phyloP scores from a whole-genome alignment of 2,888 invertebrate genomes.

The Isoperla grammatica region DNA sequence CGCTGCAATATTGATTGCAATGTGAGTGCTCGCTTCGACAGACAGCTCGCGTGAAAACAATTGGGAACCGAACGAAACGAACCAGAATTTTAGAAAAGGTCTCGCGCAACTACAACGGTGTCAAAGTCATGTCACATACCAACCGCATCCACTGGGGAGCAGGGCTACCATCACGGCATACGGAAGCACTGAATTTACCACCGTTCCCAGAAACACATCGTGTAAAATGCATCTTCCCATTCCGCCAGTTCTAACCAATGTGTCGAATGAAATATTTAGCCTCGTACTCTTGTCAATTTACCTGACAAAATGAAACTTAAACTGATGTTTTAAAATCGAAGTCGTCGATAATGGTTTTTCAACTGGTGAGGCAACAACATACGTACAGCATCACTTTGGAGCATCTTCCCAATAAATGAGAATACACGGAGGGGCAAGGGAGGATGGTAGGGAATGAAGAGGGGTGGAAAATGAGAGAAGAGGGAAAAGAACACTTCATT shows the following conservation, averaged over 20 bases:
- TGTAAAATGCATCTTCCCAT: too few relatives aligned
- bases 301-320: background rate
- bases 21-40: too few relatives aligned
- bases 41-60: conserved; percentile 5
- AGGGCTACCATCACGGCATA: too few relatives aligned
- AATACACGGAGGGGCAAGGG: background rate
- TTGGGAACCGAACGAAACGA: background rate
- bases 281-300: conserved; percentile 5
- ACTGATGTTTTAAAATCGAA: too few relatives aligned
- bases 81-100: conserved; percentile 13
- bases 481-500: conserved; percentile 26
- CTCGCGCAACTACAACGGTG: background rate
- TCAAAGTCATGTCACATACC: too few relatives aligned
- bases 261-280: conserved; percentile 1
- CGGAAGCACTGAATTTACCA: too few relatives aligned
- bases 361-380: background rate
- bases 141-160: too few relatives aligned
- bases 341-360: background rate
- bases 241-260: too few relatives aligned
- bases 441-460: conserved; percentile 2
- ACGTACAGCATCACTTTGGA: background rate
- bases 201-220: too few relatives aligned
- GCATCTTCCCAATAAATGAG: conserved; percentile 2
- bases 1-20: too few relatives aligned
- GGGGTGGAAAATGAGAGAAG: conserved; percentile 19